A percentile compares a stretch with the other conserved stretches of the same genome.
phyloP scores from a whole-genome alignment of 2,113 vertebrate species.

The Engystomops pustulosus region DNA sequence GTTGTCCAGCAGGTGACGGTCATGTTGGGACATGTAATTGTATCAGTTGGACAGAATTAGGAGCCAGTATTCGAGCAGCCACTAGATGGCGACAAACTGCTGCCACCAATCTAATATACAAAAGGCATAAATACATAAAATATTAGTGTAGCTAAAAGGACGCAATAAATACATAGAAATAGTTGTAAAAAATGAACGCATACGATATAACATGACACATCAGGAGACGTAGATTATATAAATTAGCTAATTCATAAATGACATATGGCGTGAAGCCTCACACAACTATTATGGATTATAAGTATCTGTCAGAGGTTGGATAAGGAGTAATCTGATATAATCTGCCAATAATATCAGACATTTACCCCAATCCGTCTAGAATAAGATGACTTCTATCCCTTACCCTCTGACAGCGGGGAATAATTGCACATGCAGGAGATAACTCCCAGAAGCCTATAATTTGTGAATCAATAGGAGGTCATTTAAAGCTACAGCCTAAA shows the following conservation, averaged over 20 bases:
- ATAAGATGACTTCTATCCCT: constrained; percentile 7
- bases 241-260: neutral
- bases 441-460: constrained; percentile 39
- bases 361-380: neutral
- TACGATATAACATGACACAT: neutral
- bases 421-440: constrained; percentile 30
- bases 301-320: neutral
- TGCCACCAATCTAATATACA: neutral
- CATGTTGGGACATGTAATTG: constrained; percentile 6
- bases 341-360: neutral
- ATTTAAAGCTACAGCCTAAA: constrained; percentile 24
- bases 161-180: neutral
- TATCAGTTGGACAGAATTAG: neutral
- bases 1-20: neutral
- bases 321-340: neutral
- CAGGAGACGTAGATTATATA: neutral
- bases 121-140: neutral
- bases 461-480: constrained; percentile 51
- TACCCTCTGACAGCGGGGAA: neutral
- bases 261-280: neutral
- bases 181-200: neutral
- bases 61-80: neutral
- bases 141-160: neutral
- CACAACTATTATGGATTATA: neutral
- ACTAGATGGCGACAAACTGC: constrained; percentile 30